Evolutionary conservation across 2,113 vertebrate genomes (phyloP), one percentile per base, ranked within the genome.

Genomic region (Tamias sibiricus): DNA sequence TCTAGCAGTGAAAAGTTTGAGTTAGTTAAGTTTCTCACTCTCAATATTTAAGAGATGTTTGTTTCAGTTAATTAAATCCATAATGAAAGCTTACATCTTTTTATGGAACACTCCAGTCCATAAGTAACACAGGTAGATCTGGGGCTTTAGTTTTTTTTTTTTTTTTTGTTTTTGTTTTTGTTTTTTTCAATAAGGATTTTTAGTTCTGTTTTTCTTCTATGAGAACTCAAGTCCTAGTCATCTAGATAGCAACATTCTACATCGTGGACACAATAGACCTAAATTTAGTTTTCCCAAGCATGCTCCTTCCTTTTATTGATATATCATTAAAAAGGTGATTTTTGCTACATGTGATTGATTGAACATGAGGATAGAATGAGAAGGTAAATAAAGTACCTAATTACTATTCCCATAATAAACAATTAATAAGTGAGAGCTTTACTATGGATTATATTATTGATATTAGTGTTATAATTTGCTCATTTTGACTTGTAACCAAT

Each of bases 371-470:
- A 77, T 82, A 37, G 74, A 74, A 42, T n/a, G 37, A 91, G 72
- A 96, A 85, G 44, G 28, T 24, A 76, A 14, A 35, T 37, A 72
- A 93, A 95, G 35, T 59, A 66, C 12, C 2, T 64, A 66, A 6
- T 72, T 57, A 52, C 8, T 37, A 30, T 52, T 74, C 35, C 14
- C 4, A 30, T 66, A 87, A 71, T 32, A 64, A 32, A 59, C 6
- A 76, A 57, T 66, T n/a, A 59, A 32, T 83, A 35, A 74, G n/a
- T 74, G 77, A 90, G 8, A 91, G 6, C 30, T 95, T 96, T 89
- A 35, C 57, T 94, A 20, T 69, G 69, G 92, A 12, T 81, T 10
- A 77, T 17, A 47, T 44, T 68, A 54, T 57, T 94, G 6, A 83
- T 81, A 49, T n/a, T 87, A 10, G 6, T 64, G 59, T 44, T 86